A percentile compares a stretch with the other conserved stretches of the same genome.
phyloP scores from a whole-genome alignment of 2,888 invertebrate species.

The Epinotia nisella region DNA sequence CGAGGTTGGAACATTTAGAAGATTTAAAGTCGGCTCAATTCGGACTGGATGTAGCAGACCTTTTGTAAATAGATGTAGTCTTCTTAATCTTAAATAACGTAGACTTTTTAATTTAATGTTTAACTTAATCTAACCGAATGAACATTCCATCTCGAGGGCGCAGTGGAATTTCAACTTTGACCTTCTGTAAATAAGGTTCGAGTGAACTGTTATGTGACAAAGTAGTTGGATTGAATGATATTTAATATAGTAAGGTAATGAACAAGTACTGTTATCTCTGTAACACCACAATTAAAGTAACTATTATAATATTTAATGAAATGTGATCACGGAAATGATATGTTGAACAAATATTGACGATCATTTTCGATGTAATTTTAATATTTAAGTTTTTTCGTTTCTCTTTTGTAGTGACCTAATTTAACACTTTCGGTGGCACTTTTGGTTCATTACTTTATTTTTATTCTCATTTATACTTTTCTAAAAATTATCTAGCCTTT shows the following conservation, averaged over 20 bases:
- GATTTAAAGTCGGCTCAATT: constrained; percentile 54
- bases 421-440: not conserved
- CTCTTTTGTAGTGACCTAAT: not conserved
- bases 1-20: constrained; percentile 9
- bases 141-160: constrained; percentile 38
- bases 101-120: constrained; percentile 36
- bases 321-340: constrained; percentile 45
- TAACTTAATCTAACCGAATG: constrained; percentile 30
- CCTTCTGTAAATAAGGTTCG: constrained; percentile 57
- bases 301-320: constrained; percentile 49
- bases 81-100: constrained; percentile 35
- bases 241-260: constrained; percentile 53
- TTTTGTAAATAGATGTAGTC: constrained; percentile 42
- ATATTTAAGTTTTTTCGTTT: constrained; percentile 5
- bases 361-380: constrained; percentile 16
- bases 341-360: constrained; percentile 12
- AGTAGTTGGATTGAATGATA: constrained; percentile 45
- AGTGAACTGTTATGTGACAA: constrained; percentile 65
- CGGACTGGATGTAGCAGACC: constrained; percentile 37
- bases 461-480: no score
- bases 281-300: constrained; percentile 63
- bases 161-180: constrained; percentile 39
- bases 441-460: constrained; percentile 15
- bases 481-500: constrained; percentile 2
- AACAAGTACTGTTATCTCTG: constrained; percentile 61